A percentile compares a stretch with the other conserved stretches of the same genome.
These are phyloP conservation scores for Lithobates pipiens DNA, from an alignment of 2,797 vertebrate genomes.

Conservation along the genomic window DNA sequence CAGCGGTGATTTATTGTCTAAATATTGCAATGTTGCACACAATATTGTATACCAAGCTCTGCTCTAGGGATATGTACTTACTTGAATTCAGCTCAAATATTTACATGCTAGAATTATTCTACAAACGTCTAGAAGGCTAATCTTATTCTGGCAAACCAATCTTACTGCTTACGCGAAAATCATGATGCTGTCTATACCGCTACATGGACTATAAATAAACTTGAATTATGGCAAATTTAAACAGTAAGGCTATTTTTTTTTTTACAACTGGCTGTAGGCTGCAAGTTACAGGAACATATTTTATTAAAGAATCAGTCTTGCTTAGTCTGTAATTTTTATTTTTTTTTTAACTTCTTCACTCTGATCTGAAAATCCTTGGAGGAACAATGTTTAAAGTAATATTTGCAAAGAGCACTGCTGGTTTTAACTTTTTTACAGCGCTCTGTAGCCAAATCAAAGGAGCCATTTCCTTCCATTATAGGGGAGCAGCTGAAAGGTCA, in stretches of 20 bases:
- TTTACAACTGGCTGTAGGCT: constrained; percentile 56
- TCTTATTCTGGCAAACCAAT: constrained; percentile 49
- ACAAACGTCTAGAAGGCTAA: constrained; percentile 45
- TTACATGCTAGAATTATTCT: constrained; percentile 59
- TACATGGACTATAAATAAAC: constrained; percentile 54
- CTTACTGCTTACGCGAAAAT: constrained; percentile 57
- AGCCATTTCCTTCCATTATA: constrained; percentile 17
- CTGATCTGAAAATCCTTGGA: constrained; percentile 56
- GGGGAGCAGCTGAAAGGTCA: neutral
- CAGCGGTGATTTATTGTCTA: constrained; percentile 48
- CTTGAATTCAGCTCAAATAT: constrained; percentile 56
- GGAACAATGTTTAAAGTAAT: constrained; percentile 33
- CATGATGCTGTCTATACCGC: constrained; percentile 50
- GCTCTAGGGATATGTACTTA: constrained; percentile 53
- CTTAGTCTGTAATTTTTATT: constrained; percentile 55
- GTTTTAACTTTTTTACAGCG: constrained; percentile 24
- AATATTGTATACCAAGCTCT: constrained; percentile 38
- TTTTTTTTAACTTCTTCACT: constrained; percentile 27
- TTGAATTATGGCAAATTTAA: constrained; percentile 63
- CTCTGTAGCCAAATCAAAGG: constrained; percentile 14
- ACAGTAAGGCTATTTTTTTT: constrained; percentile 52
- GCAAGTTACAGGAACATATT: constrained; percentile 57
- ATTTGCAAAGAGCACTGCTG: constrained; percentile 35
- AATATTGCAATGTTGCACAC: constrained; percentile 52
- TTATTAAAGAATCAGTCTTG: constrained; percentile 57